Conservation (phyloP, 1,140 invertebrate species). For the Paraescarpia echinospica region DNA sequence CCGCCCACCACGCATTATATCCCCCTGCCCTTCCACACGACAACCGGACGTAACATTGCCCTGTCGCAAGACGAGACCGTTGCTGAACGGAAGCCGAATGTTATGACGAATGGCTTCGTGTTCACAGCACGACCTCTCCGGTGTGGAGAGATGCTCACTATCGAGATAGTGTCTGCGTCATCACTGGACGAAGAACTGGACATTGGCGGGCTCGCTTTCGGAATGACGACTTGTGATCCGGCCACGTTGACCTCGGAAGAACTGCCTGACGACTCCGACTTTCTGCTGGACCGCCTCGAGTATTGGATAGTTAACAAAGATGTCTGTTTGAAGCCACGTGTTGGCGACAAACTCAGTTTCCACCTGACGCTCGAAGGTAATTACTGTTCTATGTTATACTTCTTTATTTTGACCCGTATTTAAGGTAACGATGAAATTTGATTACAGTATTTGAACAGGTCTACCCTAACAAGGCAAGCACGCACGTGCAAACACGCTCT, state of each 20-base stretch:
- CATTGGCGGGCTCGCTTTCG: constrained; percentile 84
- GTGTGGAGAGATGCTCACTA: constrained; percentile 82
- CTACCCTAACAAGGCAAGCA: not conserved
- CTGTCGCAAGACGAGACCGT: constrained; percentile 71
- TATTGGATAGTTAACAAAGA: constrained; percentile 97
- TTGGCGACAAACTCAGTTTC: constrained; percentile 89
- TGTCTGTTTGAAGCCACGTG: constrained; percentile 78
- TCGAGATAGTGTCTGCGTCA: constrained; percentile 68
- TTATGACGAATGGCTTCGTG: constrained; percentile 93
- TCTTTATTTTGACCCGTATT: not conserved
- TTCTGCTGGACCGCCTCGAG: constrained; percentile 86
- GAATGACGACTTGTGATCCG: constrained; percentile 91
- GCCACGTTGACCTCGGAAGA: constrained; percentile 69
- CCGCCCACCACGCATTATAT: constrained; percentile 35
- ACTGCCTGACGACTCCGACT: constrained; percentile 90
- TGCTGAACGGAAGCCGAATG: constrained; percentile 77
- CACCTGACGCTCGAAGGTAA: constrained; percentile 74
- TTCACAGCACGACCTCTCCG: constrained; percentile 83
- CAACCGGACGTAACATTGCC: constrained; percentile 79
- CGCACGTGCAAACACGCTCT: not conserved
- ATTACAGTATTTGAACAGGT: not conserved
- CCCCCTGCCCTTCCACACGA: constrained; percentile 62
- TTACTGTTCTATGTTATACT: not conserved
- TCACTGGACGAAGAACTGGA: constrained; percentile 70
- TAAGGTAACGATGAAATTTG: not conserved